Conservation (phyloP, 1,140 invertebrate genomes). For the Coboldia fuscipes region DNA sequence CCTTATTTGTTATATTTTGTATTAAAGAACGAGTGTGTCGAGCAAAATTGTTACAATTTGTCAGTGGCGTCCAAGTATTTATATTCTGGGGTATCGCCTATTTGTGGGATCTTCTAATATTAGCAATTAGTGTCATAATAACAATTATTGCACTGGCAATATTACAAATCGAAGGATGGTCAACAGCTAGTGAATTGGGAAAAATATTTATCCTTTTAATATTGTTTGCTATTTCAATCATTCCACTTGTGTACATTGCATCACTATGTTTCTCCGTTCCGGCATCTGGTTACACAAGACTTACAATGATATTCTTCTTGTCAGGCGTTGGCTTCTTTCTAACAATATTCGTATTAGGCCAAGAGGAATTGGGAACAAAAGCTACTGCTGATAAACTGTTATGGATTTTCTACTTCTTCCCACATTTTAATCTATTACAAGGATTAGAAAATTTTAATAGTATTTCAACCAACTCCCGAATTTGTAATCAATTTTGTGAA, state of each 20-base stretch:
- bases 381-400: too few relatives aligned
- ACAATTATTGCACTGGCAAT: slow-evolving; percentile 27
- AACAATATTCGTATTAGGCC: too few relatives aligned
- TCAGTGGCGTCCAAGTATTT: slow-evolving; percentile 51
- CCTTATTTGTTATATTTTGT: slow-evolving; percentile 51
- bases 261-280: slow-evolving; percentile 37
- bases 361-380: too few relatives aligned
- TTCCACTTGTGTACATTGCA: slow-evolving; percentile 32
- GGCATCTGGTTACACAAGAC: slow-evolving; percentile 45
- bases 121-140: slow-evolving; percentile 24
- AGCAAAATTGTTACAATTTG: slow-evolving; percentile 33
- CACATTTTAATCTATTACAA: too few relatives aligned
- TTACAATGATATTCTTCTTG: slow-evolving; percentile 43
- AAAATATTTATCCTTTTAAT: slow-evolving; percentile 25
- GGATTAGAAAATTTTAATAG: too few relatives aligned
- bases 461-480: too few relatives aligned
- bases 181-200: slow-evolving; percentile 24
- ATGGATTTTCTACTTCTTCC: too few relatives aligned
- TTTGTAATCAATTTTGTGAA: too few relatives aligned
- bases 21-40: slow-evolving; percentile 29
- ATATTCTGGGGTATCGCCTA: slow-evolving; percentile 49
- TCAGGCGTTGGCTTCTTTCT: too few relatives aligned
- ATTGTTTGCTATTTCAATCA: slow-evolving; percentile 25
- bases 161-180: slow-evolving; percentile 33
- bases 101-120: slow-evolving; percentile 47